Percentiles rank a stretch among this genome's conserved stretches.
Conservation (phyloP, 2,888 invertebrate species). For the Bursaphelenchus okinawaensis region DNA sequence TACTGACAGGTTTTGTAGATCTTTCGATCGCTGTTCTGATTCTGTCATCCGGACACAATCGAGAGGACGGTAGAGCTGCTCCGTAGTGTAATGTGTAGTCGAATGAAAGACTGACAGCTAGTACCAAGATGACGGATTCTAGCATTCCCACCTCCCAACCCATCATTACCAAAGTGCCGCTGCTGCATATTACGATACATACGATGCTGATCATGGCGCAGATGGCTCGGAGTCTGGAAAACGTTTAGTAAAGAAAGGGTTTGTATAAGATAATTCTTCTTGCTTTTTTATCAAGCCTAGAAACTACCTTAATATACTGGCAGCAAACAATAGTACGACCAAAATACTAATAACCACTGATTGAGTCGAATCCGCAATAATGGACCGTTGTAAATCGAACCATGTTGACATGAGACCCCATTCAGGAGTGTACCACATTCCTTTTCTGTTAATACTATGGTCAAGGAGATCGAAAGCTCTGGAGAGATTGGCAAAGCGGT, state of each 20-base stretch:
- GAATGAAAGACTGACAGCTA: slow-evolving; percentile 55
- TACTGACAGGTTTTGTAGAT: slow-evolving; percentile 41
- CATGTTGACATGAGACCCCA: slow-evolving; percentile 45
- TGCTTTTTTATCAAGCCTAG: not conserved
- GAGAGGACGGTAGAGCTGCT: slow-evolving; percentile 38
- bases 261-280: too few relatives aligned
- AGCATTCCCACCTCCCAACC: slow-evolving; percentile 56
- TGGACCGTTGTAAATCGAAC: slow-evolving; percentile 52
- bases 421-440: slow-evolving; percentile 52
- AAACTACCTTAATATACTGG: slow-evolving; percentile 6
- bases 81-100: slow-evolving; percentile 57
- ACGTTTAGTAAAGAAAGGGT: not conserved
- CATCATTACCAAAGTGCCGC: slow-evolving; percentile 38
- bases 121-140: slow-evolving; percentile 54
- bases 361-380: slow-evolving; percentile 49
- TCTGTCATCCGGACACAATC: slow-evolving; percentile 18
- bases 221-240: slow-evolving; percentile 32
- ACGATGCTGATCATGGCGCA: slow-evolving; percentile 45
- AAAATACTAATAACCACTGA: slow-evolving; percentile 44
- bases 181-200: slow-evolving; percentile 43
- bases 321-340: slow-evolving; percentile 39
- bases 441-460: slow-evolving; percentile 11
- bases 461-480: slow-evolving; percentile 41
- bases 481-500: slow-evolving; percentile 42
- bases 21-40: slow-evolving; percentile 14